Evolutionary conservation across 2,113 vertebrate species (phyloP).

Genomic region (Pluvialis apricaria): DNA sequence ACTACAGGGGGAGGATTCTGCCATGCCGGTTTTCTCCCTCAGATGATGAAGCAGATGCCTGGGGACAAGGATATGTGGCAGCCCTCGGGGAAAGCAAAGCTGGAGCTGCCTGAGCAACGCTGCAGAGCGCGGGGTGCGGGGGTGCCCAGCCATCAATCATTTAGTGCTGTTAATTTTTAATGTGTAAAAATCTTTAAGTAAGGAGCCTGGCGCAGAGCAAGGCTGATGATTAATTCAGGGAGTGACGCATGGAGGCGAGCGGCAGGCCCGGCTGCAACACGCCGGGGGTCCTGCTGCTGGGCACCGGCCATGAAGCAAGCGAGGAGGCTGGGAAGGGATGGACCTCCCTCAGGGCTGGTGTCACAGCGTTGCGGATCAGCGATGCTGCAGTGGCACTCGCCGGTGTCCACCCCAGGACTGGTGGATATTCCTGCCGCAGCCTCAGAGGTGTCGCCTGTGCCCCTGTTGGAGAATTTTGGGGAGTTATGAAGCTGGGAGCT

Average conservation of each 20-base stretch:
- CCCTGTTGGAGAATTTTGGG: background rate
- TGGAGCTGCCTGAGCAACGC: background rate
- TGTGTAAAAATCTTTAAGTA: background rate
- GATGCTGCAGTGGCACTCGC: rapidly evolving
- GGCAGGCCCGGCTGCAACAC: rapidly evolving
- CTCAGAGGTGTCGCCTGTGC: rapidly evolving
- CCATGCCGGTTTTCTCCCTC: background rate
- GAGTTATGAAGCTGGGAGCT: background rate
- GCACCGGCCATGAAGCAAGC: rapidly evolving
- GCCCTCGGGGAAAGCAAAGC: background rate
- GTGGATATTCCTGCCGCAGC: background rate
- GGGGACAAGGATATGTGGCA: background rate
- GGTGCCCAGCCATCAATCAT: constrained; percentile 27
- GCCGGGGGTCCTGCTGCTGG: background rate
- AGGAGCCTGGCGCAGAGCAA: background rate
- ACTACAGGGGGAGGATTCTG: background rate
- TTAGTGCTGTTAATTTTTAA: constrained; percentile 58
- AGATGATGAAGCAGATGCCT: background rate
- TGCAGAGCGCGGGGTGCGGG: background rate
- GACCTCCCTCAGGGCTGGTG: rapidly evolving
- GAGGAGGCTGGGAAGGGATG: background rate
- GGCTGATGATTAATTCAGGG: constrained; percentile 53
- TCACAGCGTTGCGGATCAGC: background rate
- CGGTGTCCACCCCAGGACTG: rapidly evolving
- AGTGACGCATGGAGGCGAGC: background rate